Conservation (phyloP, 1,140 invertebrate genomes). For the Limonius californicus region DNA sequence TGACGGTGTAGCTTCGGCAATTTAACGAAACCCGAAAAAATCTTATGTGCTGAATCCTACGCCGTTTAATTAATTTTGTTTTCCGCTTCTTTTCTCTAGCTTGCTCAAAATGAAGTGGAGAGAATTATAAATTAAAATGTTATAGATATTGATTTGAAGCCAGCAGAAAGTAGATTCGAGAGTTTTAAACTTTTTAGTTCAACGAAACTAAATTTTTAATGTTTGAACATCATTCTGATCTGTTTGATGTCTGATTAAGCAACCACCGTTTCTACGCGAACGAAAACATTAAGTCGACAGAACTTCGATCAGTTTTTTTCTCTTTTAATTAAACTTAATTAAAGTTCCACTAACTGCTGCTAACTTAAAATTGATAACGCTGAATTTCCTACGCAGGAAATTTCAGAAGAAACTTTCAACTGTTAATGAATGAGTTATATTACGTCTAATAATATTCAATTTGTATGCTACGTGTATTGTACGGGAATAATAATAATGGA, state of each 20-base stretch:
- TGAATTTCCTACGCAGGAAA: not conserved
- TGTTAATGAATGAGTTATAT: no score
- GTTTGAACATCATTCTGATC: not conserved
- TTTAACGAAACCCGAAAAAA: not conserved
- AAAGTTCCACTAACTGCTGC: conserved; percentile 1
- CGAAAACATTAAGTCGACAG: conserved; percentile 1
- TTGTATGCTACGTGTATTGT: no score
- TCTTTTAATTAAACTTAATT: not conserved
- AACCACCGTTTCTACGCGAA: not conserved
- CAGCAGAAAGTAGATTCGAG: no score
- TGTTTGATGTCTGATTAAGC: not conserved
- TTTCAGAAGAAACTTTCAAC: no score
- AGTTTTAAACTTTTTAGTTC: not conserved
- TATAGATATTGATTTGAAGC: no score
- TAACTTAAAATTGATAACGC: conserved; percentile 10
- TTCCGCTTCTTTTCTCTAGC: not conserved
- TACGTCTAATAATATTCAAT: no score
- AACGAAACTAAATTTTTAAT: not conserved
- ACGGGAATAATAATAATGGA: no score
- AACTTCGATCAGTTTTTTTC: not conserved
- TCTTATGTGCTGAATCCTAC: not conserved
- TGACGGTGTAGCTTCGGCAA: not conserved
- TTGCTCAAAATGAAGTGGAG: not conserved
- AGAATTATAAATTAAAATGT: no score
- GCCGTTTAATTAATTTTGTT: conserved; percentile 8